A percentile compares a stretch with the other conserved stretches of the same genome.
These are phyloP conservation scores for Temnothorax nylanderi DNA, from an alignment of 1,140 invertebrate species.

Conservation along the genomic window DNA sequence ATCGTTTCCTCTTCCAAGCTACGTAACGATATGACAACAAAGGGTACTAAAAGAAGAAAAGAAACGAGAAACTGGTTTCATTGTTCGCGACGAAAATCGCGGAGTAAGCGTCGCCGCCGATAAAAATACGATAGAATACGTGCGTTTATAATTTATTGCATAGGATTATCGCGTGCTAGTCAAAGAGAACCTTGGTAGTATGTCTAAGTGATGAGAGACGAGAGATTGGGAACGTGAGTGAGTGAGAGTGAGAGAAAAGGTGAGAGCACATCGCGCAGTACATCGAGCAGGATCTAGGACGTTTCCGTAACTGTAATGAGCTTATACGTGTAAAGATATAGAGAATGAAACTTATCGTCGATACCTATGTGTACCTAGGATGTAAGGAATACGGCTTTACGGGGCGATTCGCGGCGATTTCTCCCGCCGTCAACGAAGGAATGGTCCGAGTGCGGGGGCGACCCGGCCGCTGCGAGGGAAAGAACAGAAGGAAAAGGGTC, in stretches of 20 bases:
- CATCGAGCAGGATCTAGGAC: constrained; percentile 72
- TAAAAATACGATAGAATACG: constrained; percentile 35
- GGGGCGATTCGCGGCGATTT: constrained; percentile 67
- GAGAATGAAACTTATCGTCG: constrained; percentile 74
- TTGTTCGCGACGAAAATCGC: constrained; percentile 24
- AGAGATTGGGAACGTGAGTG: constrained; percentile 76
- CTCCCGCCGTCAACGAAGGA: constrained; percentile 48
- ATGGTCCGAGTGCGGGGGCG: constrained; percentile 54
- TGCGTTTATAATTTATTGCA: constrained; percentile 69
- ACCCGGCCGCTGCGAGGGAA: constrained; percentile 54
- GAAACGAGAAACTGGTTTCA: constrained; percentile 40
- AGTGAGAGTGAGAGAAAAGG: constrained; percentile 77
- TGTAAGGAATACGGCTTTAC: constrained; percentile 79
- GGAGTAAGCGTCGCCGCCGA: constrained; percentile 29
- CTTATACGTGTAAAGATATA: constrained; percentile 84
- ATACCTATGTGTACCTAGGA: constrained; percentile 84
- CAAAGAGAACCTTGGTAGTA: constrained; percentile 71
- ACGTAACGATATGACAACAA: constrained; percentile 27
- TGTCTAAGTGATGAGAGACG: constrained; percentile 75
- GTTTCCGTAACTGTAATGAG: constrained; percentile 85
- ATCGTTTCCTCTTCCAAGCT: constrained; percentile 56
- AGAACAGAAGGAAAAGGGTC: background rate
- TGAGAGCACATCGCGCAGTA: constrained; percentile 70
- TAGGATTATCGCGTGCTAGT: constrained; percentile 80
- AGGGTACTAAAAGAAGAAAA: constrained; percentile 52